Evolutionary conservation across 2,797 vertebrate genomes (phyloP), one percentile per base, ranked within the genome.

Genomic region (Triplophysa bombifrons): DNA sequence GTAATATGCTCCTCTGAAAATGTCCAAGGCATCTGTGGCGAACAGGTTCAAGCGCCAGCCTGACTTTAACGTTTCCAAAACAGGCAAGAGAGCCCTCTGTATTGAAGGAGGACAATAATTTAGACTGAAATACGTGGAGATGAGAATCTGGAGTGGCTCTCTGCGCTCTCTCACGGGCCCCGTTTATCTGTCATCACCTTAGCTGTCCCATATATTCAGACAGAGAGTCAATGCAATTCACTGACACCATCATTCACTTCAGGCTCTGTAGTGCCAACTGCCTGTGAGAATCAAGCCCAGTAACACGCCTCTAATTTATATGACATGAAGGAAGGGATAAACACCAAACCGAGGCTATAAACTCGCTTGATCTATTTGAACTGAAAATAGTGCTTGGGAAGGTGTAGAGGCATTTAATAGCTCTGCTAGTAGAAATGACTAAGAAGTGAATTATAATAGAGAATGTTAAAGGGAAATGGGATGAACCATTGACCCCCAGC

Each of bases 181-280:
- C 85, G 85, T 92, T 92, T 91, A 93, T 92, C 91, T 89, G 86
- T 87, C 89, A 86, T 88, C 89, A 88, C 91, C 89, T 91, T 89
- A 85, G 87, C 88, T 90, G 89, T 91, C 91, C 89, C 88, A 86
- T 92, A 93, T 90, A 92, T 90, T 88, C 81, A 69, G 75, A 76
- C 87, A 85, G 83, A 83, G 80, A 87, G 89, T 87, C 86, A 78
- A 83, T 81, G 84, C 83, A 87, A 92, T 90, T 91, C 89, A 88
- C 86, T 64, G 69, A 80, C 46, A 72, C 88, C 87, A 92, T 93
- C 89, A 89, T 84, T 93, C 90, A 92, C 90, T 84, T 78, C 70
- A 30, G 65, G 76, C 86, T 85, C 25, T 77, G 34, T n/a, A 77
- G 79, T 77, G 72, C 80, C 76, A 82, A 67, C 74, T 76, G 85